Evolutionary conservation across 1,140 invertebrate species (phyloP).

Genomic region (Orchestia grillus): DNA sequence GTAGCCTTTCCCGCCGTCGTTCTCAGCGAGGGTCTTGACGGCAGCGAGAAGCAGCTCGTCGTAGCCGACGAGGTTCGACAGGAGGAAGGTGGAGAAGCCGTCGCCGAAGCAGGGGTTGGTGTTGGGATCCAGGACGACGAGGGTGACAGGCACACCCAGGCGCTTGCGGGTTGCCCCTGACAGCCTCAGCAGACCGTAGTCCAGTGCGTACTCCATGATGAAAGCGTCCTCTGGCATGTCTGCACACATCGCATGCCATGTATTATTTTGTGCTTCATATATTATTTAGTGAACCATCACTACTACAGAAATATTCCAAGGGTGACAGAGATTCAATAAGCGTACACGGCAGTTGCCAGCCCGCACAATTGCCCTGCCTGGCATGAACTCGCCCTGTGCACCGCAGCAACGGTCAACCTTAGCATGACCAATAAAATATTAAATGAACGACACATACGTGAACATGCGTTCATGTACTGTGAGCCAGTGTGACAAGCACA

Average conservation of each 20-base stretch:
- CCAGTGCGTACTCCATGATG: slow-evolving; percentile 97
- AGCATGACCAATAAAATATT: no score
- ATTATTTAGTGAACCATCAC: no score
- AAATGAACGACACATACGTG: no score
- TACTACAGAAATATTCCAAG: no score
- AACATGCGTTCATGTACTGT: no score
- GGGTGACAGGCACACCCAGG: slow-evolving; percentile 92
- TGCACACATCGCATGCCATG: neutral
- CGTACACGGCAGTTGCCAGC: no score
- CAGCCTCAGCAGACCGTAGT: slow-evolving; percentile 95
- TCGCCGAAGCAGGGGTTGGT: slow-evolving; percentile 95
- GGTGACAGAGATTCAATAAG: no score
- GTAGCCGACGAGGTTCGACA: slow-evolving; percentile 95
- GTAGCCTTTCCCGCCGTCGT: slow-evolving; percentile 96
- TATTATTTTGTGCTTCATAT: no score
- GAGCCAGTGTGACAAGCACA: no score
- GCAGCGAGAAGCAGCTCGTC: slow-evolving; percentile 97
- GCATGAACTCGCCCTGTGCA: no score
- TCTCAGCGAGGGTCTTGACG: slow-evolving; percentile 93
- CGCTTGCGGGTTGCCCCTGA: slow-evolving; percentile 85
- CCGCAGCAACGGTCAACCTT: no score
- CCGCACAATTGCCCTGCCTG: no score
- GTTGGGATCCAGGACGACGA: slow-evolving; percentile 90
- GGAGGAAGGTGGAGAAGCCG: slow-evolving; percentile 87
- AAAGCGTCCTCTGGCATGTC: slow-evolving; percentile 87